Percentiles rank a stretch among this genome's conserved stretches.
Conservation (phyloP, 2,888 invertebrate species). For the Yponomeuta sedellus region DNA sequence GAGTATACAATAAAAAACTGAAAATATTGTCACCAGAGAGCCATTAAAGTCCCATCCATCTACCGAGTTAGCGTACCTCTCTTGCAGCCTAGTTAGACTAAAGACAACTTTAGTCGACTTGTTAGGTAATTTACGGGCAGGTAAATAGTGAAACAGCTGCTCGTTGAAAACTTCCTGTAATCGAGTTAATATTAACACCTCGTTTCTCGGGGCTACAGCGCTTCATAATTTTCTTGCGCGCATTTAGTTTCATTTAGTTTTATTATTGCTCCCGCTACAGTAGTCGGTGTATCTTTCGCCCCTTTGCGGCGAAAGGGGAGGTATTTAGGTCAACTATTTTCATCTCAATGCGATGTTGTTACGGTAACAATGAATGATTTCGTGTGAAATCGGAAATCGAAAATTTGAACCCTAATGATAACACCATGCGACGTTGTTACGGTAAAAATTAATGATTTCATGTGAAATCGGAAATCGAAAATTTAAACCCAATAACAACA, state of each 20-base stretch:
- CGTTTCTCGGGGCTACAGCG: neutral
- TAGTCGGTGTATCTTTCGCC: neutral
- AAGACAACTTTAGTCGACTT: neutral
- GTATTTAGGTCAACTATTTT: neutral
- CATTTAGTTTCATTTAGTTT: neutral
- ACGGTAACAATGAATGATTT: neutral
- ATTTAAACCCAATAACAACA: neutral
- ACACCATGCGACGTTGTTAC: neutral
- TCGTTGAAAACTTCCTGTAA: constrained; percentile 2
- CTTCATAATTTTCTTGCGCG: neutral
- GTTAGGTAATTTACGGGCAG: neutral
- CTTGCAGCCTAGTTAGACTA: neutral
- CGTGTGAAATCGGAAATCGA: neutral
- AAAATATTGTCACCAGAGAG: neutral
- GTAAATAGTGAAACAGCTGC: constrained; percentile 7
- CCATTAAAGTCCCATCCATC: neutral
- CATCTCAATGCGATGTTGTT: neutral
- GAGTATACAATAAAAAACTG: too few relatives aligned
- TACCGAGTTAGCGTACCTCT: neutral
- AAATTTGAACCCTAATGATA: neutral
- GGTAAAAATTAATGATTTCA: neutral
- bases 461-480: neutral
- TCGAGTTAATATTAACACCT: neutral
- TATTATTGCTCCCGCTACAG: neutral
- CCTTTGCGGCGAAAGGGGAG: neutral